Percentiles rank a stretch among this genome's conserved stretches.
phyloP scores from a whole-genome alignment of 23 tunicate genomes.

The Trididemnum nubilum region DNA sequence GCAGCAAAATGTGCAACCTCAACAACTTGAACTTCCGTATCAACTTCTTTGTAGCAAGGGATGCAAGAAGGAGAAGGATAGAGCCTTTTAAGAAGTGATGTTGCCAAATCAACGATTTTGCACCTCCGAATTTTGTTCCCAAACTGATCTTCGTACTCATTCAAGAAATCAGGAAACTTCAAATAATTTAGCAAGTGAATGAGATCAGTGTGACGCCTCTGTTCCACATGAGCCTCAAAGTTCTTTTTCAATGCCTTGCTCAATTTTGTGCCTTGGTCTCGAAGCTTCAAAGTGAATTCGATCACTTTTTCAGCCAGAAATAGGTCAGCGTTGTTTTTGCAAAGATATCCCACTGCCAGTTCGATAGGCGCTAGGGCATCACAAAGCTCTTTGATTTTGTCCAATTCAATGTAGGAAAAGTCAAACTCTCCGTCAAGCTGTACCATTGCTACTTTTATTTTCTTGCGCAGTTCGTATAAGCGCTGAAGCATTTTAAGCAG shows the following conservation, averaged over 20 bases:
- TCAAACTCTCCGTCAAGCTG: too few relatives aligned
- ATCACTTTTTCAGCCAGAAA: slow-evolving; percentile 28
- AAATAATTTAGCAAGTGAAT: slow-evolving; percentile 19
- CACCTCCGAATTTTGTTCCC: background rate
- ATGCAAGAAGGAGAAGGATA: too few relatives aligned
- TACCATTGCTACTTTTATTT: too few relatives aligned
- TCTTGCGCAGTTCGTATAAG: slow-evolving; percentile 5
- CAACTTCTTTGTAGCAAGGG: background rate
- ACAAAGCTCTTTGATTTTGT: too few relatives aligned
- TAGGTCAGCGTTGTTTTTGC: slow-evolving; percentile 1
- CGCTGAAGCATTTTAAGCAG: slow-evolving; percentile 26
- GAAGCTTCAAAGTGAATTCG: background rate
- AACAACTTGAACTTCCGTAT: background rate
- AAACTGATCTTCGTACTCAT: slow-evolving; percentile 16
- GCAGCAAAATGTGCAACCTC: background rate
- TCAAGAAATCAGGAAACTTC: too few relatives aligned
- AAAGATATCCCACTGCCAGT: slow-evolving; percentile 20
- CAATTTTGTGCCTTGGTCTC: background rate
- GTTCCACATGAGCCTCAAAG: too few relatives aligned
- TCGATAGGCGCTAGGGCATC: slow-evolving; percentile 13
- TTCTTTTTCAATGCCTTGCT: too few relatives aligned
- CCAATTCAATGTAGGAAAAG: too few relatives aligned
- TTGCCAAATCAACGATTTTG: slow-evolving; percentile 10
- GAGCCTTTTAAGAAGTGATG: background rate
- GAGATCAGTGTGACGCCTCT: background rate